Evolutionary conservation across 2,113 vertebrate genomes (phyloP).

Genomic region (Parotia lawesii): DNA sequence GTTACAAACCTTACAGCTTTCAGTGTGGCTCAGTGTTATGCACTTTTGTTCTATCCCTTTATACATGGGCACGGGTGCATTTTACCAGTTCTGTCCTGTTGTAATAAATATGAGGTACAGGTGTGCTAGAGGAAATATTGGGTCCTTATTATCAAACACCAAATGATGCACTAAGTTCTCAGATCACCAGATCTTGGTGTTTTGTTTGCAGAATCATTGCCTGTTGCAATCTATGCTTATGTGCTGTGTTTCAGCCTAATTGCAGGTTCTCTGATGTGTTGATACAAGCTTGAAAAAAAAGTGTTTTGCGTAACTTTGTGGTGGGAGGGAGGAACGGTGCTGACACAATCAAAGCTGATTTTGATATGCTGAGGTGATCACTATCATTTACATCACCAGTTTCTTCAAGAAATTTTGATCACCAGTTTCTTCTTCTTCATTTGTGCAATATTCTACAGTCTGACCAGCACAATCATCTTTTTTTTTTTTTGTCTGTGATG

Average conservation of each 20-base stretch:
- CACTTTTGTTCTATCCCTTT: not conserved
- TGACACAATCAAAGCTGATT: not conserved
- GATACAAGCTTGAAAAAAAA: not conserved
- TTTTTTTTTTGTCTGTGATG: not conserved
- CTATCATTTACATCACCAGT: not conserved
- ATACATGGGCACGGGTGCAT: not conserved
- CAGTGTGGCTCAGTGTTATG: not conserved
- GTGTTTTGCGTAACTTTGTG: fast-evolving
- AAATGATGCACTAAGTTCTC: not conserved
- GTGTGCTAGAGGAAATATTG: not conserved
- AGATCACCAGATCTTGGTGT: not conserved
- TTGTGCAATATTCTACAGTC: not conserved
- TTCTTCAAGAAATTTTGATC: not conserved
- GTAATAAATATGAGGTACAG: not conserved
- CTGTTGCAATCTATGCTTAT: not conserved
- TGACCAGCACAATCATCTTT: not conserved
- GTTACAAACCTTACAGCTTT: not conserved
- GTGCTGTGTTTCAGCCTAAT: not conserved
- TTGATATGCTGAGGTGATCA: not conserved
- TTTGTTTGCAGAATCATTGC: not conserved
- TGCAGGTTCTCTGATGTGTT: not conserved
- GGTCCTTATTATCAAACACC: not conserved
- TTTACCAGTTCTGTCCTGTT: not conserved
- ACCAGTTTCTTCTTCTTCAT: not conserved
- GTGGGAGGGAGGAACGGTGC: not conserved